A percentile compares a stretch with the other conserved stretches of the same genome.
These are phyloP conservation scores for Drosophila santomea DNA, from an alignment of 1,140 invertebrate genomes.

Conservation along the genomic window DNA sequence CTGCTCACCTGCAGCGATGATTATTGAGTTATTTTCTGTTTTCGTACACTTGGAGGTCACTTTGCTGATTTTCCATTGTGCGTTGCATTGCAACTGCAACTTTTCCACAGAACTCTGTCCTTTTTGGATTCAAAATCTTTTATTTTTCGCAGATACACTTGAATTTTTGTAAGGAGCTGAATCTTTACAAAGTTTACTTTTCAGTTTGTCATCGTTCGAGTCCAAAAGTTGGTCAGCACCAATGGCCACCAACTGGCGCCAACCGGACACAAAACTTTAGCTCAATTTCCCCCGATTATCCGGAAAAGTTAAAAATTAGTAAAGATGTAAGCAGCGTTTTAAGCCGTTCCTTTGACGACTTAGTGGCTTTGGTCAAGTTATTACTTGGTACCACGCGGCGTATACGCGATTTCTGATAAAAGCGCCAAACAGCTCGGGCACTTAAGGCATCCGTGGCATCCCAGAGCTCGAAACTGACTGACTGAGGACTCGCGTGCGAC, in stretches of 20 bases:
- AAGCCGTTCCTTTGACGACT: conserved; percentile 3
- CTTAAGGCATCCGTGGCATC: conserved; percentile 6
- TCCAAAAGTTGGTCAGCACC: conserved; percentile 27
- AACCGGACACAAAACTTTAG: conserved; percentile 18
- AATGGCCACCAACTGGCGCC: conserved; percentile 33
- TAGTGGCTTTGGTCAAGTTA: conserved; percentile 9
- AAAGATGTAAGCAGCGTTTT: conserved; percentile 13
- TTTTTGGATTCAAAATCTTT: background rate
- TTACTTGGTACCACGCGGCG: conserved; percentile 31
- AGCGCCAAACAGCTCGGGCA: conserved; percentile 5
- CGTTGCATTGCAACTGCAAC: conserved; percentile 4
- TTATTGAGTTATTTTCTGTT: conserved; percentile 23
- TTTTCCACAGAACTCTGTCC: conserved; percentile 4
- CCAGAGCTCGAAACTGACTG: conserved; percentile 33
- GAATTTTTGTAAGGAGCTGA: conserved; percentile 4
- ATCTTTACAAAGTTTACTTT: conserved; percentile 31
- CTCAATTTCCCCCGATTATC: conserved; percentile 24
- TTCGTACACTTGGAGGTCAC: conserved; percentile 15
- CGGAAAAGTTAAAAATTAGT: conserved; percentile 1
- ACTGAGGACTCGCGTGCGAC: conserved; percentile 67
- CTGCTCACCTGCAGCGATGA: conserved; percentile 18
- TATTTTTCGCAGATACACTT: conserved; percentile 5
- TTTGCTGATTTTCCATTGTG: conserved; percentile 5
- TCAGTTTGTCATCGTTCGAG: conserved; percentile 20
- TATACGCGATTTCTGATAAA: conserved; percentile 52